A percentile compares a stretch with the other conserved stretches of the same genome.
These are phyloP conservation scores for Drepana falcataria DNA, from an alignment of 2,888 invertebrate species.

Conservation along the genomic window DNA sequence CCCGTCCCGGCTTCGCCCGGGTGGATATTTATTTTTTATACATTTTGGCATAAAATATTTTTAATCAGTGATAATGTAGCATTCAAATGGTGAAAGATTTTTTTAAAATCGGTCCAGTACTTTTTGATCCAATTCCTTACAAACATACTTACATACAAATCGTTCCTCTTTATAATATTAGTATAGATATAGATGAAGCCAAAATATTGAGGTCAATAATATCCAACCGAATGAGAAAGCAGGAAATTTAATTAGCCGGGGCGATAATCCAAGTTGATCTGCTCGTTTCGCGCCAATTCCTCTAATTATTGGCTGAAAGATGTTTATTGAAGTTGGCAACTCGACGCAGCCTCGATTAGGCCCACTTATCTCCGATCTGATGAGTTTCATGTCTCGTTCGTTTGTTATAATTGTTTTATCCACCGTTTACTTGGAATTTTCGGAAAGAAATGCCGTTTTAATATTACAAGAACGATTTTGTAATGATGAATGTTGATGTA, in stretches of 20 bases:
- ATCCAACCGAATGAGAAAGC: slow-evolving; percentile 10
- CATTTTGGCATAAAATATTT: too few species aligned
- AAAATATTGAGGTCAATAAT: slow-evolving; percentile 3
- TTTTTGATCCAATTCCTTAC: too few species aligned
- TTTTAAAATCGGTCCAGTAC: too few species aligned
- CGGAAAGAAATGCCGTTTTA: neutral
- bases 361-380: slow-evolving; percentile 9
- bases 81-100: too few species aligned
- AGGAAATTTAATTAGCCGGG: slow-evolving; percentile 14
- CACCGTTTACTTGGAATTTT: neutral
- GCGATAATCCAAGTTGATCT: slow-evolving; percentile 16
- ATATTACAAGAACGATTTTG: neutral
- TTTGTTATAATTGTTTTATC: neutral
- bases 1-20: too few species aligned
- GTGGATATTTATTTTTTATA: too few species aligned
- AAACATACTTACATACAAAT: too few species aligned
- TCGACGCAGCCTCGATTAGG: slow-evolving; percentile 16
- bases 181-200: neutral
- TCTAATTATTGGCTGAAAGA: slow-evolving; percentile 23
- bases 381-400: neutral
- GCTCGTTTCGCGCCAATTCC: slow-evolving; percentile 9
- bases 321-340: slow-evolving; percentile 23
- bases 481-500: too few species aligned
- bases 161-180: too few species aligned
- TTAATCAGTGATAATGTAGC: too few species aligned